Base-by-base conservation (phyloP, 1,140 invertebrate genomes). In the Calliphora vicina region DNA sequence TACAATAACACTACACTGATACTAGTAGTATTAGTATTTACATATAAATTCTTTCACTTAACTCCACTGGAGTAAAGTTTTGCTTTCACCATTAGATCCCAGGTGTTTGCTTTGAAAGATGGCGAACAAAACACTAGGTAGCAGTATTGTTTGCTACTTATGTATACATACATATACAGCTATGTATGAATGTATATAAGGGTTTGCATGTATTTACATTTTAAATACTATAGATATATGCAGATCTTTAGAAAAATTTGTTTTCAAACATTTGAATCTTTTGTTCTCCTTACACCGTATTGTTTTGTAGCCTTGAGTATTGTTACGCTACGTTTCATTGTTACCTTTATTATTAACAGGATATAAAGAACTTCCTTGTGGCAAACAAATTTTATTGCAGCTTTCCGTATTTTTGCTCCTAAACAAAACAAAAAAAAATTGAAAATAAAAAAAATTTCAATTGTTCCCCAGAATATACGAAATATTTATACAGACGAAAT, bases 11-110 rank as follows among this genome's bases (percentile, higher is more conserved):
- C n/a, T n/a, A 17, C n/a, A 57, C 50, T 57, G 17, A 23, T 67
- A 67, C n/a, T 23, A 23, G 10, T 23, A 23, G 61, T 23, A 67
- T 67, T 57, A 57, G n/a, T 57, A 57, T 67, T 67, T 67, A 67
- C 61, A 67, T 67, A 67, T 23, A 67, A 67, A 67, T 67, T 67
- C 61, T 67, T 67, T 67, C 61, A 67, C 61, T 67, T 67, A 67
- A 23, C 61, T 67, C n/a, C 61, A 23, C 0, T 3, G 10, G 23
- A 25, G 61, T 25, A 23, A 25, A 25, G 61, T 67, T 67, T 23
- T 67, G n/a, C 61, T 20, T 67, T 67, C n/a, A 20, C n/a, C 61
- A 67, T 67, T 67, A 67, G 61, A 67, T 67, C 61, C 61, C 61
- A 67, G 61, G 61, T 67, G 61, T 67, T 67, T 23, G 61, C 23